Evolutionary conservation across 2,888 invertebrate species (phyloP).

Genomic region (Gymnoscelis rufifasciata): DNA sequence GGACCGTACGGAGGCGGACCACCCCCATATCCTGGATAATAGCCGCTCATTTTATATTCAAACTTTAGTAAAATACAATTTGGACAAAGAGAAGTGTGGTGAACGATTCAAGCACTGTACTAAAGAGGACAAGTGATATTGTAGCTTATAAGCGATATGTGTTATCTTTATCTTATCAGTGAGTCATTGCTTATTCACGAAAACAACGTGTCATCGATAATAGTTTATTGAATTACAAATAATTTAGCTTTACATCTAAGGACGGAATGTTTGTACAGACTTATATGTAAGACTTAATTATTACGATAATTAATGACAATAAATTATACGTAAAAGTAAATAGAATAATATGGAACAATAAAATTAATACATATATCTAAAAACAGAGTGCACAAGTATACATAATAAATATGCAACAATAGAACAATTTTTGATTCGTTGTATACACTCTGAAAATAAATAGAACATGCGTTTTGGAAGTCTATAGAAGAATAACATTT

Average conservation of each 20-base stretch:
- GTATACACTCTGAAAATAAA: conserved; percentile 13
- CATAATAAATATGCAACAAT: too few species aligned
- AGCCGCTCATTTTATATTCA: conserved; percentile 49
- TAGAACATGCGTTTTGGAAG: background rate
- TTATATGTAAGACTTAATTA: conserved; percentile 2
- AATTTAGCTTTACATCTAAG: conserved; percentile 29
- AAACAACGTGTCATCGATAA: conserved; percentile 26
- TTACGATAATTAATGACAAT: too few species aligned
- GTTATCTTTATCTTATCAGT: conserved; percentile 37
- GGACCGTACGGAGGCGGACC: conserved; percentile 46
- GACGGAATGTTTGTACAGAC: conserved; percentile 32
- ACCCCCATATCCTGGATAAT: conserved; percentile 30
- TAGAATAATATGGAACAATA: too few species aligned
- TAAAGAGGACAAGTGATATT: conserved; percentile 11
- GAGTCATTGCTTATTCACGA: conserved; percentile 27
- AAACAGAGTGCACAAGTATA: too few species aligned
- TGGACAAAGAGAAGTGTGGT: background rate
- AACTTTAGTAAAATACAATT: background rate
- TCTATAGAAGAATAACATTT: too few species aligned
- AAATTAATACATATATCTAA: too few species aligned
- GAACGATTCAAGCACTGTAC: conserved; percentile 7
- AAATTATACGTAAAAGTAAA: too few species aligned
- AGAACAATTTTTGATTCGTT: too few species aligned
- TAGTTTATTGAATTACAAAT: conserved; percentile 30
- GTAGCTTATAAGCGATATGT: conserved; percentile 26